Base-by-base conservation (phyloP, 2,888 invertebrate genomes). In the Chrysodeixis includens region DNA sequence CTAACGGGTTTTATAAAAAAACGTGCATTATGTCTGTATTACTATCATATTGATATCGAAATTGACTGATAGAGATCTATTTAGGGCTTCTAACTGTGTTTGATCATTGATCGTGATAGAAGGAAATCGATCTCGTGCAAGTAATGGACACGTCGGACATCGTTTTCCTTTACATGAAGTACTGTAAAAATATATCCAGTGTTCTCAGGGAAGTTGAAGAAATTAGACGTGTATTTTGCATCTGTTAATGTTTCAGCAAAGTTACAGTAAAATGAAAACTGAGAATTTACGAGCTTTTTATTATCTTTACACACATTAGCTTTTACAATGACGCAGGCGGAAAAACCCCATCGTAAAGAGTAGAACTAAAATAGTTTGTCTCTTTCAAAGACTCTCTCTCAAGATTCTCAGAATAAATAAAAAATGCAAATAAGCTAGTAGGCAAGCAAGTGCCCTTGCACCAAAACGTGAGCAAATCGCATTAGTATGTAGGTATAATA, bases 401-500 rank as follows among this genome's bases (percentile, higher is more conserved):
- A n/a, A 26, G 26, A 6, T 49, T 10, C n/a, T n/a, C 3, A 20
- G 46, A 49, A 10, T 10, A 18, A 49, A 49, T 49, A 18, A 53
- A 57, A 75, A 66, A 76, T 75, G 68, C 70, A 74, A 74, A 82
- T 81, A 71, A 71, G 67, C 58, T 69, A 66, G 57, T 69, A 73
- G 66, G 51, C 66, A 67, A 66, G 70, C 74, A 78, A 67, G 62
- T 68, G 72, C 79, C 70, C 74, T 84, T 79, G 71, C 78, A 82
- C 78, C 66, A 66, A 84, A 84, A 81, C 83, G 78, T 84, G 84
- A 85, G 73, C 82, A 81, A 86, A 86, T 83, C 82, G 69, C 79
- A 86, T 88, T 85, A 85, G 79, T 78, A 84, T 82, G 83, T 85
- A 83, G 78, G 77, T 86, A 86, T 86, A 86, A 84, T 84, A 86